Conservation (phyloP, 2,113 vertebrate species). For the Rhagologus leucostigma region DNA sequence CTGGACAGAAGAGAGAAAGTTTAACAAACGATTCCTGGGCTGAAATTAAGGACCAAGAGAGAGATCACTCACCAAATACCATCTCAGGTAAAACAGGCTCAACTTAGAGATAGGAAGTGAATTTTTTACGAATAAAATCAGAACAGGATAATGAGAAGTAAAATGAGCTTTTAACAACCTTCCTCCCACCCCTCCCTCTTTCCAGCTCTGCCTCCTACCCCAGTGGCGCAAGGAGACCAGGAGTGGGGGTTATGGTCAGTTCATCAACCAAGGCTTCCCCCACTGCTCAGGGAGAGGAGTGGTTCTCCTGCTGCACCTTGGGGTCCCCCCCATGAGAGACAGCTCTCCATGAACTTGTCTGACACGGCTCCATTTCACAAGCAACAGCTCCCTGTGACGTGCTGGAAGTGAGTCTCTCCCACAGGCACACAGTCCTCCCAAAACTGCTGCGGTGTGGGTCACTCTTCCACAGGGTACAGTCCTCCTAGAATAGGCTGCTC, state of each 20-base stretch:
- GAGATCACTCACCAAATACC: not conserved
- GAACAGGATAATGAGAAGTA: not conserved
- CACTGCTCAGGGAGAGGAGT: not conserved
- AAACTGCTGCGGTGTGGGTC: fast-evolving
- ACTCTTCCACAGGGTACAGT: not conserved
- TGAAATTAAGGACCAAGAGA: not conserved
- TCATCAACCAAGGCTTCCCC: not conserved
- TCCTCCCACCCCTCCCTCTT: fast-evolving
- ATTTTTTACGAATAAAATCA: not conserved
- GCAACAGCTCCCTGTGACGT: not conserved
- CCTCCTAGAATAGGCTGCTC: not conserved
- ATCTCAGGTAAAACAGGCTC: not conserved
- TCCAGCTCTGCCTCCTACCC: not conserved
- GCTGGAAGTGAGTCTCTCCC: fast-evolving
- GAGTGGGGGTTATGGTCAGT: not conserved
- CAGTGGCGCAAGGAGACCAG: fast-evolving
- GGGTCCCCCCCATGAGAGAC: not conserved
- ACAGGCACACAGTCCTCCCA: not conserved
- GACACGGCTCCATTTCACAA: not conserved
- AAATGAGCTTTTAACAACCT: not conserved
- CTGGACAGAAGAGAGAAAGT: not conserved
- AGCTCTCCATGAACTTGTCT: not conserved
- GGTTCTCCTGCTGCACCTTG: fast-evolving
- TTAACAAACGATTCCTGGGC: not conserved
- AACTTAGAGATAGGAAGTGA: not conserved